These are phyloP conservation scores for Chromis chromis DNA, from an alignment of 2,797 vertebrate species.

Conservation along the genomic window DNA sequence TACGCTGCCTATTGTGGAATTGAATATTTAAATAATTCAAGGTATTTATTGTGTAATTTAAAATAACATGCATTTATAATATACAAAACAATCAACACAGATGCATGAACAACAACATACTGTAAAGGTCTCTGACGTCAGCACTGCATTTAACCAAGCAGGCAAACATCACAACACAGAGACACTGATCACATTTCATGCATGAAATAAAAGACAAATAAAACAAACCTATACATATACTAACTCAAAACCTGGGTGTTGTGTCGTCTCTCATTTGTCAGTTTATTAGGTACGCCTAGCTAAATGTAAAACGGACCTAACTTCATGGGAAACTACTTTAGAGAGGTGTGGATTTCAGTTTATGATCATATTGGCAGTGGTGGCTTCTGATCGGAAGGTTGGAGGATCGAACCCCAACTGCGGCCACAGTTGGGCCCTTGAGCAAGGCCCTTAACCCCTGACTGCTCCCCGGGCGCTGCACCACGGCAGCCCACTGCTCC, in stretches of 20 bases:
- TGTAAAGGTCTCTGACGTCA: background rate
- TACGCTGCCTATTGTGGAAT: slow-evolving; percentile 38
- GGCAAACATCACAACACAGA: slow-evolving; percentile 17
- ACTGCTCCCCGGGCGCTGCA: no score
- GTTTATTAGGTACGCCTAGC: background rate
- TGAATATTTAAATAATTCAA: slow-evolving; percentile 41
- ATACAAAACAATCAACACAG: background rate
- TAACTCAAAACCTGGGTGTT: background rate
- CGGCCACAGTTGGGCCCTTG: no score
- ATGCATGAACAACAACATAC: background rate
- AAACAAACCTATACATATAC: background rate
- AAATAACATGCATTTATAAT: slow-evolving; percentile 14
- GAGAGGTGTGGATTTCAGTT: background rate
- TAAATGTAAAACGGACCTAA: background rate
- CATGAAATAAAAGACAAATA: background rate
- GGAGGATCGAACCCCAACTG: no score
- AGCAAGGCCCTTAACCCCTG: no score
- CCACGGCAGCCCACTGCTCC: no score
- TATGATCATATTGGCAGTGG: background rate
- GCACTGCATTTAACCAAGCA: background rate
- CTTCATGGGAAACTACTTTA: background rate
- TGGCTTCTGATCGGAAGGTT: no score
- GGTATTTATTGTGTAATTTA: background rate
- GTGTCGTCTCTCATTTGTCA: slow-evolving; percentile 3
- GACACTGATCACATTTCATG: slow-evolving; percentile 8